Percentiles rank a stretch among this genome's conserved stretches.
Evolutionary conservation across 1,140 invertebrate genomes (phyloP).

Genomic region (Pseudoatta argentina): DNA sequence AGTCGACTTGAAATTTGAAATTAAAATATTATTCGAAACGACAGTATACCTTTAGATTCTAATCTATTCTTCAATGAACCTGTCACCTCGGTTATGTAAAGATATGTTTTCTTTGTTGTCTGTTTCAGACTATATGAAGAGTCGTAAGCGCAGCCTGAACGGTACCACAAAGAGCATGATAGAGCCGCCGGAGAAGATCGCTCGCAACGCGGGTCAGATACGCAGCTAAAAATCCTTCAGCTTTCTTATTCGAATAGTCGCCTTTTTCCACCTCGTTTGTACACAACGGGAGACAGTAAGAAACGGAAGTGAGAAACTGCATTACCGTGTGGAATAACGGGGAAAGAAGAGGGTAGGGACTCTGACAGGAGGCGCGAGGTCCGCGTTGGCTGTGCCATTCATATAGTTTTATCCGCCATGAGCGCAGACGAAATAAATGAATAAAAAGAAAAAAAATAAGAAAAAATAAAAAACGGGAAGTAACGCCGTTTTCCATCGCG

Average conservation of each 20-base stretch:
- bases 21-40: not conserved
- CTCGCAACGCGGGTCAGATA: slow-evolving; percentile 84
- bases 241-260: slow-evolving; percentile 68
- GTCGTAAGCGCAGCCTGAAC: slow-evolving; percentile 84
- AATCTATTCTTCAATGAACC: not conserved
- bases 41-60: not conserved
- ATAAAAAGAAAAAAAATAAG: slow-evolving; percentile 10
- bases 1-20: not conserved
- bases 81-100: not conserved
- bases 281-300: slow-evolving; percentile 39
- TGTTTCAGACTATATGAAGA: slow-evolving; percentile 85
- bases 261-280: slow-evolving; percentile 66
- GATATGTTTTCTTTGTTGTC: slow-evolving; percentile 67
- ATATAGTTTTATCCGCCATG: slow-evolving; percentile 81
- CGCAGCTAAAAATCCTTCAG: slow-evolving; percentile 82
- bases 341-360: slow-evolving; percentile 60
- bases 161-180: slow-evolving; percentile 82
- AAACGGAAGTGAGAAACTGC: slow-evolving; percentile 52
- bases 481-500: slow-evolving; percentile 26
- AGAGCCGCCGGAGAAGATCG: slow-evolving; percentile 84
- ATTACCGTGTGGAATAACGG: slow-evolving; percentile 56
- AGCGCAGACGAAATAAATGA: slow-evolving; percentile 56
- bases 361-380: slow-evolving; percentile 78
- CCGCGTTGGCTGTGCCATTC: slow-evolving; percentile 85
- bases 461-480: slow-evolving; percentile 32